phyloP scores from a whole-genome alignment of 2,113 vertebrate species.

The Cololabis saira region DNA sequence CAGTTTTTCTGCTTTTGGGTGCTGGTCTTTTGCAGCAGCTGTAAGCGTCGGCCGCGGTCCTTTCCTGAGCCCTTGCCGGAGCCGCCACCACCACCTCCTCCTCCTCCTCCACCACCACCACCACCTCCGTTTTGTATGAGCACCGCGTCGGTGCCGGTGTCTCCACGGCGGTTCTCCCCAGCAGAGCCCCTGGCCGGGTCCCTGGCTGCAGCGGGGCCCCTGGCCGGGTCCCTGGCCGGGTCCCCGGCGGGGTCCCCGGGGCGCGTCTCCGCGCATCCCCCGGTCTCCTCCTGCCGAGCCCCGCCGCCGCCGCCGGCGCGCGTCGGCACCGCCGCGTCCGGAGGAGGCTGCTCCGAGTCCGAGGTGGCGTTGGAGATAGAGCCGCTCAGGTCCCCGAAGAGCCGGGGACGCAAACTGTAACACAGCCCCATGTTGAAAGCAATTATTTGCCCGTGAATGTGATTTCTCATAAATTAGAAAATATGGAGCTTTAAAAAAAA shows the following conservation, averaged over 20 bases:
- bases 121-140: conserved; percentile 80
- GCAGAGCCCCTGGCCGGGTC: conserved; percentile 76
- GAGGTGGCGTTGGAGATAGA: conserved; percentile 84
- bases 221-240: conserved; percentile 74
- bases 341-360: conserved; percentile 81
- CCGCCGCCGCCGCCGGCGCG: conserved; percentile 77
- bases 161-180: conserved; percentile 77
- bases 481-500: no score
- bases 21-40: conserved; percentile 78
- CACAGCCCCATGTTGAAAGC: conserved; percentile 92
- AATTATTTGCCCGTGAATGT: conserved; percentile 68
- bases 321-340: conserved; percentile 68
- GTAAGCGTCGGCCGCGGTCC: conserved; percentile 77
- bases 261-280: conserved; percentile 76
- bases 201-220: conserved; percentile 77
- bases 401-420: conserved; percentile 94
- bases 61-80: conserved; percentile 72
- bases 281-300: conserved; percentile 75
- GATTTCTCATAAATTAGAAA: conserved; percentile 77
- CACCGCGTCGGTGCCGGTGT: conserved; percentile 78
- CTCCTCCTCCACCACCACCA: conserved; percentile 68
- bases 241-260: conserved; percentile 77
- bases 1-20: conserved; percentile 85
- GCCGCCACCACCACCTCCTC: conserved; percentile 54
- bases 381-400: conserved; percentile 89